Percentiles rank a stretch among this genome's conserved stretches.
These are phyloP conservation scores for Omphaloscelis lunosa DNA, from an alignment of 2,888 invertebrate species.

Conservation along the genomic window DNA sequence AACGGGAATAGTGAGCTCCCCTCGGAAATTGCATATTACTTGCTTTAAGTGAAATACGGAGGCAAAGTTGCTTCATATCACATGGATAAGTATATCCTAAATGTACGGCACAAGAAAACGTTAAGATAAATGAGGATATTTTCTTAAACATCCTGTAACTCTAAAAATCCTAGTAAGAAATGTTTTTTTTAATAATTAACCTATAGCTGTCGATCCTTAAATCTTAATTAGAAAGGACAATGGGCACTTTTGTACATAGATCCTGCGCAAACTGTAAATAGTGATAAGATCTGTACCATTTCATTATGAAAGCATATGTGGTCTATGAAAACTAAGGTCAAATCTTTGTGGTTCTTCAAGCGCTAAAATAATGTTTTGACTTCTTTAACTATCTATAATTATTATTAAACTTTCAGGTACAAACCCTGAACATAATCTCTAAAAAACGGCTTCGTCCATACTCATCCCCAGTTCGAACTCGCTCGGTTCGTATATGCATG, in stretches of 20 bases:
- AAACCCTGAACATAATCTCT: too few species aligned
- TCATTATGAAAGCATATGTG: neutral
- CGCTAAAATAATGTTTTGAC: neutral
- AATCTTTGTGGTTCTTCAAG: neutral
- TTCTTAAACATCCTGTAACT: neutral
- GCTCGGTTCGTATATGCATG: too few species aligned
- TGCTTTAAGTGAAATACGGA: neutral
- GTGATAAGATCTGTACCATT: neutral
- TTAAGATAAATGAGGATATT: neutral
- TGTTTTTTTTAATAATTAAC: neutral
- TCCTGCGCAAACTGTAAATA: neutral
- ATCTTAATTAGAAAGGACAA: neutral
- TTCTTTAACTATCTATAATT: neutral
- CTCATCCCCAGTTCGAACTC: too few species aligned
- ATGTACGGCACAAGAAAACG: neutral
- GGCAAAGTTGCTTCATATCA: neutral
- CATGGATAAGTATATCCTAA: too few species aligned
- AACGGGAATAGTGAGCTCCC: constrained; percentile 6
- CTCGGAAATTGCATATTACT: constrained; percentile 45
- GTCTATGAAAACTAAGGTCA: neutral
- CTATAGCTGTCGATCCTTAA: neutral
- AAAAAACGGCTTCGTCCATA: too few species aligned
- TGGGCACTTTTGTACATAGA: neutral
- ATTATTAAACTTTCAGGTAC: neutral
- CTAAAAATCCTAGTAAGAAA: neutral